These are phyloP conservation scores for Trematocara unimaculatum DNA, from an alignment of 2,113 vertebrate species.

Conservation along the genomic window DNA sequence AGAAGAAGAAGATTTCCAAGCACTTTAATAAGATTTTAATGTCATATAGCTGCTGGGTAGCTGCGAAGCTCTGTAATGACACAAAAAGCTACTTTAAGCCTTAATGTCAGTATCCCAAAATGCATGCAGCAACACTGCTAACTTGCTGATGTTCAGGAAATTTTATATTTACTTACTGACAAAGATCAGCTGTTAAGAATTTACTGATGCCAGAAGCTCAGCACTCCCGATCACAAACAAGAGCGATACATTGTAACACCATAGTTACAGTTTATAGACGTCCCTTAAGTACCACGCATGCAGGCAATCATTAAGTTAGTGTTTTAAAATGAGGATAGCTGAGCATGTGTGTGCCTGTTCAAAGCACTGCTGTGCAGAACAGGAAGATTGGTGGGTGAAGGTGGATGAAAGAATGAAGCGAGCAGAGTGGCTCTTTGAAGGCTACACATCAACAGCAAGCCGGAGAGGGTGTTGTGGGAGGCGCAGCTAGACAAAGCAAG, in stretches of 20 bases:
- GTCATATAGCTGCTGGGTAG: neutral
- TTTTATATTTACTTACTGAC: neutral
- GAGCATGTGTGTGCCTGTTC: neutral
- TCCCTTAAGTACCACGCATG: neutral
- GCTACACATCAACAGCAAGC: neutral
- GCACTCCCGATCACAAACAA: neutral
- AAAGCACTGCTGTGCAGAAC: neutral
- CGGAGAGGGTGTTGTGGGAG: neutral
- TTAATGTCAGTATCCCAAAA: neutral
- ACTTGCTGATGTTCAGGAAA: neutral
- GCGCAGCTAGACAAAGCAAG: slow-evolving; percentile 18
- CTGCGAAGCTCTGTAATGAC: neutral
- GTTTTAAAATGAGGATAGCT: neutral
- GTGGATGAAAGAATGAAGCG: slow-evolving; percentile 26
- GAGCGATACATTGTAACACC: neutral
- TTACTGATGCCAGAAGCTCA: neutral
- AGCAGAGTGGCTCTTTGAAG: slow-evolving; percentile 21
- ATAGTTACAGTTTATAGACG: neutral
- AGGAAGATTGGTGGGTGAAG: neutral
- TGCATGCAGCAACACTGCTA: neutral
- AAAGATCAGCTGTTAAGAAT: neutral
- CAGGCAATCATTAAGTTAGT: neutral
- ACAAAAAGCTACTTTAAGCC: neutral
- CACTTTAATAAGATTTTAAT: neutral
- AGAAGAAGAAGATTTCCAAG: neutral